Evolutionary conservation across 2,797 vertebrate species (phyloP).

Genomic region (Paramormyrops hopkinsi): DNA sequence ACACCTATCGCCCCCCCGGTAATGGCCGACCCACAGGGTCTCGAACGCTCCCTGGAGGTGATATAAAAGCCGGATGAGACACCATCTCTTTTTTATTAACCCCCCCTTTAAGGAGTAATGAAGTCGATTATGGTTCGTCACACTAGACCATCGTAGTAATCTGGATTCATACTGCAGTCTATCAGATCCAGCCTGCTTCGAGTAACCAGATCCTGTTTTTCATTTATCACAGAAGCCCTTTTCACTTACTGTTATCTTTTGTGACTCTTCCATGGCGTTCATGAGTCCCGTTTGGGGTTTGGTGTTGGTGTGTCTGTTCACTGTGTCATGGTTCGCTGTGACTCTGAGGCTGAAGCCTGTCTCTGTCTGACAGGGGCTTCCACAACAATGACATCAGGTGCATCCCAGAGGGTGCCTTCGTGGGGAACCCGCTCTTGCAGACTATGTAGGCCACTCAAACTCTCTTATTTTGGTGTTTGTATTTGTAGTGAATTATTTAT

Average conservation of each 20-base stretch:
- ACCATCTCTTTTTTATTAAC: background rate
- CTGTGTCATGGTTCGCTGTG: background rate
- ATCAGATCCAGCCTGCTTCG: background rate
- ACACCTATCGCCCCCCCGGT: background rate
- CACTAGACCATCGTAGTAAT: background rate
- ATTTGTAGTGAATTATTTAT: background rate
- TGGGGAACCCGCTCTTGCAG: conserved; percentile 87
- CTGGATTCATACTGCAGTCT: background rate
- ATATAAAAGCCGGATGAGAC: background rate
- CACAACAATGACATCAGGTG: conserved; percentile 94
- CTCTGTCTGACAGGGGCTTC: conserved; percentile 72
- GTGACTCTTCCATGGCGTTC: background rate
- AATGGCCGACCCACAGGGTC: background rate
- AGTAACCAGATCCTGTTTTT: background rate
- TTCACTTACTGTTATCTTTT: background rate
- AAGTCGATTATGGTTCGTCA: background rate
- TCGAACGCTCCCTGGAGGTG: background rate
- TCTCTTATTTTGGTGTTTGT: background rate
- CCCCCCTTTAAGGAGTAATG: background rate
- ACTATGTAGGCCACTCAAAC: conserved; percentile 73
- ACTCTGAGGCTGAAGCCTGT: conserved; percentile 22
- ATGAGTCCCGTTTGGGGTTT: background rate
- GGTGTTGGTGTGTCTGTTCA: background rate
- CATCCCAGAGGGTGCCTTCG: conserved; percentile 86
- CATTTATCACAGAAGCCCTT: background rate